Evolutionary conservation across 2,113 vertebrate species (phyloP).

Genomic region (Tinamus guttatus): DNA sequence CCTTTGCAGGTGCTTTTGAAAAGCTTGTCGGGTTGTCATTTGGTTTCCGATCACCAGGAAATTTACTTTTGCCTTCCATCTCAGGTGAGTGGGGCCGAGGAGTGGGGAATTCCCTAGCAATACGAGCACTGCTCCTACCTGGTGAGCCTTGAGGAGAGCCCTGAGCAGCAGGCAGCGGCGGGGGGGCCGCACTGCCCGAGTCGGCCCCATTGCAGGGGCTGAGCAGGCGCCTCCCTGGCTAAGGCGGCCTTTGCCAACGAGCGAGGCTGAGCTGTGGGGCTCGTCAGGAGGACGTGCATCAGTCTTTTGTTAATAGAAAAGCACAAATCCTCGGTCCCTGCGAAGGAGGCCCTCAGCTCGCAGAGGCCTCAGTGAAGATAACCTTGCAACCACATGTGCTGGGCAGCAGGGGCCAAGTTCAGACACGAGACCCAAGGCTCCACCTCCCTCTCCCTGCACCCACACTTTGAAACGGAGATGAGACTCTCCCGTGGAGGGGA

Average conservation of each 20-base stretch:
- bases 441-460: background rate
- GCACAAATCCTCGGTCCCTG: background rate
- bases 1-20: background rate
- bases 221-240: background rate
- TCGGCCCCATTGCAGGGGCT: fast-evolving
- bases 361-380: background rate
- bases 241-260: background rate
- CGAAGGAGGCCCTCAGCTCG: background rate
- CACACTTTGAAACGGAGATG: background rate
- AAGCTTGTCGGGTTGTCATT: background rate
- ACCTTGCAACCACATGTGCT: background rate
- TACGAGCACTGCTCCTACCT: background rate
- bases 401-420: too few relatives aligned
- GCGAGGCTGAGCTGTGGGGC: background rate
- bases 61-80: background rate
- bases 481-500: background rate
- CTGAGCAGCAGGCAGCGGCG: too few relatives aligned
- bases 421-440: background rate
- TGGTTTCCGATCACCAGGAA: background rate
- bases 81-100: background rate
- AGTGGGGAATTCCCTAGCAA: background rate
- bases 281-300: background rate
- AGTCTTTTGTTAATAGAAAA: background rate
- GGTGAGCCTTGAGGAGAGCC: background rate
- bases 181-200: background rate